Evolutionary conservation across 2,797 vertebrate species (phyloP), one percentile per base, ranked within the genome.

Genomic region (Crenuchus spilurus): DNA sequence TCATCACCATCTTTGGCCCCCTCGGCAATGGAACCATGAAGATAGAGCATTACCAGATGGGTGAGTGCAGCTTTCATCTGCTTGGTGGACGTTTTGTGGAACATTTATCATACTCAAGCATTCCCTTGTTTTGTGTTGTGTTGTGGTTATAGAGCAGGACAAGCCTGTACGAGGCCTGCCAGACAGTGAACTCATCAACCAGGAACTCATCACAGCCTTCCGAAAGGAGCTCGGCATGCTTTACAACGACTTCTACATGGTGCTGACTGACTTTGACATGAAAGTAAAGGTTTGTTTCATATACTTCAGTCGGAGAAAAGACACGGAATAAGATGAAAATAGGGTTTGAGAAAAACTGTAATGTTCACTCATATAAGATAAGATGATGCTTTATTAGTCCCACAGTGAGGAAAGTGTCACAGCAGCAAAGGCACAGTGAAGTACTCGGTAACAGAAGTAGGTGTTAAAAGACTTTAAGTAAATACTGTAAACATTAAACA

Each of bases 31-130:
- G 93, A 84, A 93, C 92, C 74, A 94, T 96, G 93, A 95, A 95
- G 87, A 95, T 96, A 6, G 94, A 96, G 83, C 94, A 96, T 86
- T 95, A 95, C 84, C 95, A 96, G 86, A 91, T 94, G 87, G 95
- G 95, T 95, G 83, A 39, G 78, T 61, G 7, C 41, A 39, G 1
- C 8, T 33, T 20, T 46, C 39, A 14, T 31, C 51, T 48, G 24
- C 64, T 75, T 60, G 14, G 4, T 46, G 8, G 35, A 14, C 31
- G 20, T 62, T 4, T 31, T 57, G n/a, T 46, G 9, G 6, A 5
- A 30, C 26, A 44, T 66, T 57, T 18, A n/a, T 18, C 14, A 11
- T 8, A 26, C 62, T 64, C 2, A 42, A 24, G 28, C 20, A 14
- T 5, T 14, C 4, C 11, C 55, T 44, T 66, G 4, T 22, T 28